phyloP scores from a whole-genome alignment of 2,797 vertebrate species.

The Xenentodon cancila region DNA sequence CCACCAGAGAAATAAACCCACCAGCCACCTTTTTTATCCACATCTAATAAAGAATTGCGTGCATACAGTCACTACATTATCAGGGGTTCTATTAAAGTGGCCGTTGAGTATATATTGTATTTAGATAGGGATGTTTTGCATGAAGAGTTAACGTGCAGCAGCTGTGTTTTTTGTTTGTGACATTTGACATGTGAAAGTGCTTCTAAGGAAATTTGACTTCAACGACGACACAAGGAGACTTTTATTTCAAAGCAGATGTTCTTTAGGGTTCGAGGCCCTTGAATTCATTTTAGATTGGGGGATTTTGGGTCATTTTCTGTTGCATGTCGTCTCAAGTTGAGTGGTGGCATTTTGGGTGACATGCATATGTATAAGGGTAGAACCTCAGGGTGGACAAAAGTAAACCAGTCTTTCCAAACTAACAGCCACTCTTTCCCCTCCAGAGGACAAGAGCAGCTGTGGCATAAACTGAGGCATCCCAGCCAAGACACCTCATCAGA shows the following conservation, averaged over 20 bases:
- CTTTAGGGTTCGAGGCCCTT: not conserved
- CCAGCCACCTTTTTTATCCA: too few species aligned
- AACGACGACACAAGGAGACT: constrained; percentile 5
- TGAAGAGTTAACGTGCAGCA: too few species aligned
- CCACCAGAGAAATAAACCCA: too few species aligned
- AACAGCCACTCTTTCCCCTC: constrained; percentile 39
- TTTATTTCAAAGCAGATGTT: not conserved
- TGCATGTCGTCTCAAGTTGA: constrained; percentile 13
- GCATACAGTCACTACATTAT: too few species aligned
- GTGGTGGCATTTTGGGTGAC: not conserved
- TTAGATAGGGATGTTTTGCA: too few species aligned
- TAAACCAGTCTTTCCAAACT: constrained; percentile 66
- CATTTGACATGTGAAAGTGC: not conserved
- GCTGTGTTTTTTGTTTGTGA: not conserved
- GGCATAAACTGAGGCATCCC: constrained; percentile 55
- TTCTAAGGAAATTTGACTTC: not conserved
- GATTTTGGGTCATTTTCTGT: constrained; percentile 17
- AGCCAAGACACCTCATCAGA: constrained; percentile 58
- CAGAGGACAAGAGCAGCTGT: constrained; percentile 59
- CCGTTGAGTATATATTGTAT: too few species aligned
- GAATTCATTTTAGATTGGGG: constrained; percentile 1
- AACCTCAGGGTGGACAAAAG: constrained; percentile 36
- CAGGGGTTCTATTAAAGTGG: too few species aligned
- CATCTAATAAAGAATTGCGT: too few species aligned
- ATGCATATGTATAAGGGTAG: constrained; percentile 47